Conservation (phyloP, 2,113 vertebrate species). For the Mustela nigripes region DNA sequence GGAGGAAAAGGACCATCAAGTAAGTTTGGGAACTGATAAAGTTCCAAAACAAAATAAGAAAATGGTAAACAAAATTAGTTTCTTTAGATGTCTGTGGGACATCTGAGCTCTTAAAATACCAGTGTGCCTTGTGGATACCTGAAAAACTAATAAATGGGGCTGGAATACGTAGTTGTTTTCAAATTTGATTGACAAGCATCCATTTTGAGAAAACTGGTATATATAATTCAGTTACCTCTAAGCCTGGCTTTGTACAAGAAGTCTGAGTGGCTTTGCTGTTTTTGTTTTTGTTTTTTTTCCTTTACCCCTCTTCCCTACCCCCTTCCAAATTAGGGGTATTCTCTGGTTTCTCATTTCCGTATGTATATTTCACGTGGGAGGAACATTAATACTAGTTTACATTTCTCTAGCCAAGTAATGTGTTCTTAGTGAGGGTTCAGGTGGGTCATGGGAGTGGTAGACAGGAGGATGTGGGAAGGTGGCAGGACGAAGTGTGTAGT, state of each 20-base stretch:
- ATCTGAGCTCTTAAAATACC: slow-evolving; percentile 8
- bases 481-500: background rate
- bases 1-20: background rate
- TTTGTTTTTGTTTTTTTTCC: background rate
- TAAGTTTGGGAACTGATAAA: slow-evolving; percentile 19
- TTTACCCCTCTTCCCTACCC: background rate
- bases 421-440: background rate
- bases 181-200: background rate
- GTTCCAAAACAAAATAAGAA: background rate
- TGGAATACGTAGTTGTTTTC: background rate
- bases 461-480: background rate
- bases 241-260: background rate
- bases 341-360: background rate
- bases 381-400: background rate
- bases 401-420: background rate
- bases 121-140: background rate
- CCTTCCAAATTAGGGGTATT: background rate
- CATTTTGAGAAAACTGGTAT: background rate
- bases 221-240: background rate
- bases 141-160: background rate
- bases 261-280: background rate
- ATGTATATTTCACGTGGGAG: background rate
- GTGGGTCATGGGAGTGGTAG: background rate
- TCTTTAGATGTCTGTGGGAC: background rate
- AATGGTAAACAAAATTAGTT: background rate